These are phyloP conservation scores for Epirrhoe tristata DNA, from an alignment of 2,888 invertebrate genomes.

Conservation along the genomic window DNA sequence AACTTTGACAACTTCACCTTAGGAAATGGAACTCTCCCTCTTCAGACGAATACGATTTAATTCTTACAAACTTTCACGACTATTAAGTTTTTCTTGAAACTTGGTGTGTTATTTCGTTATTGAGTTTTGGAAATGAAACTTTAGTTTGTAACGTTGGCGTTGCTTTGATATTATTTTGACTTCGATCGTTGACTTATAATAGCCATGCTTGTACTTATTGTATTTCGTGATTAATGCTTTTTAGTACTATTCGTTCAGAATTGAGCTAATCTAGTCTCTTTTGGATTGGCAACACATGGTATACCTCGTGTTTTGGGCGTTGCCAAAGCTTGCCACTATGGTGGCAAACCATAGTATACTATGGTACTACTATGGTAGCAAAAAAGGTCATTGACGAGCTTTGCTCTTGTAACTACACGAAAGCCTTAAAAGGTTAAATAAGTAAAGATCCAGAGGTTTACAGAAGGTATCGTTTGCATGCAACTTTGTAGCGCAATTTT, in stretches of 20 bases:
- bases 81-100: constrained; percentile 8
- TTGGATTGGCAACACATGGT: no score
- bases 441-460: background rate
- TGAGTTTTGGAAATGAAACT: constrained; percentile 18
- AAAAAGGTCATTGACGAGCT: no score
- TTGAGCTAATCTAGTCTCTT: no score
- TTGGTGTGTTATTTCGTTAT: constrained; percentile 12
- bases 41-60: constrained; percentile 25
- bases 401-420: no score
- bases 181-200: background rate
- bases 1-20: constrained; percentile 29
- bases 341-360: no score
- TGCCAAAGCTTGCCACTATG: no score
- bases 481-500: constrained; percentile 50
- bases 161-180: constrained; percentile 4
- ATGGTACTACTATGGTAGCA: no score
- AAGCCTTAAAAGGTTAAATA: background rate
- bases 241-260: no score
- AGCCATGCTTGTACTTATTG: background rate
- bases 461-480: constrained; percentile 1
- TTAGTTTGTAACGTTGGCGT: background rate
- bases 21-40: constrained; percentile 12
- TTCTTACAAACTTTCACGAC: constrained; percentile 28
- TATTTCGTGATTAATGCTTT: background rate
- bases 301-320: no score